Evolutionary conservation across 2,797 vertebrate genomes (phyloP), one percentile per base, ranked within the genome.

Genomic region (Neosilurus mollespiculum): DNA sequence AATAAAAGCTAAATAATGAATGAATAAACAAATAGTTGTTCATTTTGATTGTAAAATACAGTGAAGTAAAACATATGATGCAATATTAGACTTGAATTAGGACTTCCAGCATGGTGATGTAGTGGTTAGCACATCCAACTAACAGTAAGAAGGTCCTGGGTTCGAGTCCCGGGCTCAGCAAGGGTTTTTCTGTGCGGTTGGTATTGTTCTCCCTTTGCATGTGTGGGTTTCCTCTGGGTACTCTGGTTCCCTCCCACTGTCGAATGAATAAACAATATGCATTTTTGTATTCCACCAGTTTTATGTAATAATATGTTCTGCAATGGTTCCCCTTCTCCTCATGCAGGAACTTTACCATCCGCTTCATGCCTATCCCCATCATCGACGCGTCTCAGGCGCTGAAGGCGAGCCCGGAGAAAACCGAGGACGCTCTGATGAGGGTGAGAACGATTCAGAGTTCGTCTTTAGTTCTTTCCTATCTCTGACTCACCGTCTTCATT

Each of bases 341-440:
- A 59, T 62, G 86, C 85, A 99, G 98, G 91, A 99, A 99, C 90
- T 99, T 97, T 84, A 98, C 97, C 0, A 93, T 99, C 87, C 95
- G 98, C 65, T 99, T 99, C 89, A 99, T 99, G 98, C 98, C 98
- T 26, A 97, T 98, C 87, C 98, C 98, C 0, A 98, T 99, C 94
- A 97, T 97, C 1, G 98, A 99, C 81, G 98, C 98, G 59, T 97
- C 97, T 58, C 97, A 99, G 92, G 97, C 98, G 18, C 94, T 99
- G 75, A 99, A 99, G 92, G 95, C 97, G 49, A 97, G 94, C 86
- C 98, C 97, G 0, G 98, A 99, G 88, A 99, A 97, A 91, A 99
- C 97, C 0, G 98, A 99, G 91, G 98, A 99, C 15, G 97, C 98
- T 0, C 92, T 99, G 85, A 94, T 98, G 54, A 98, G 97, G 96